Percentiles rank a stretch among this genome's conserved stretches.
These are phyloP conservation scores for Rhyacophila evoluta DNA, from an alignment of 2,888 invertebrate genomes.

Conservation along the genomic window DNA sequence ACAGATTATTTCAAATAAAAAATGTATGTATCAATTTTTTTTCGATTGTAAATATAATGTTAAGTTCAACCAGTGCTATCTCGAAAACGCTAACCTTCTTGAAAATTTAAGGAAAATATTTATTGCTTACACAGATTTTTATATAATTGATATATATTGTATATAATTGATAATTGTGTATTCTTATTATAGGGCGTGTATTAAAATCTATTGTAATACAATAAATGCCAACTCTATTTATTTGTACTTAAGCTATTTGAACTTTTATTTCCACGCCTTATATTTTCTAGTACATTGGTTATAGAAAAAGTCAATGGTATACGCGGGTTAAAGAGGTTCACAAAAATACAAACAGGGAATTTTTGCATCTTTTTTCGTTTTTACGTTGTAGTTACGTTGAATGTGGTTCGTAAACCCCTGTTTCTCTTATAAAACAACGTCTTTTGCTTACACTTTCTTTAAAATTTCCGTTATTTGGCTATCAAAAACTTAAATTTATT, in stretches of 20 bases:
- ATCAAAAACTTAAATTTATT: neutral
- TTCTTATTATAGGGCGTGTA: too few species aligned
- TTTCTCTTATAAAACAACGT: slow-evolving; percentile 3
- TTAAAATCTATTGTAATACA: too few species aligned
- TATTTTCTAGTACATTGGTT: neutral
- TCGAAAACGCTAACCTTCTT: too few species aligned
- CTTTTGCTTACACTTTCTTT: neutral
- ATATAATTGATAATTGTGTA: neutral
- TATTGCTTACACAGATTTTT: too few species aligned
- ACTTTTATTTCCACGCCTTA: neutral
- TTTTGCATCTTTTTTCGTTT: slow-evolving; percentile 4
- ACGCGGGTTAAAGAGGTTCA: neutral
- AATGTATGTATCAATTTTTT: too few species aligned
- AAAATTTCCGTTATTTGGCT: neutral
- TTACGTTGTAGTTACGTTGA: neutral
- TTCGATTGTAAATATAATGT: too few species aligned
- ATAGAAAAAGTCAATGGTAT: slow-evolving; percentile 4
- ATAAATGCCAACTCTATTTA: too few species aligned
- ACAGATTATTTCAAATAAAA: too few species aligned
- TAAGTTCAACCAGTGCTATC: too few species aligned
- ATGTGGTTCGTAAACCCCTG: neutral
- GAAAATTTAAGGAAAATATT: too few species aligned
- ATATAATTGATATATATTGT: too few species aligned
- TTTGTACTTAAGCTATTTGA: neutral
- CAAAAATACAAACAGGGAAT: neutral